Evolutionary conservation across 2,113 vertebrate species (phyloP).

Genomic region (Nestor notabilis): DNA sequence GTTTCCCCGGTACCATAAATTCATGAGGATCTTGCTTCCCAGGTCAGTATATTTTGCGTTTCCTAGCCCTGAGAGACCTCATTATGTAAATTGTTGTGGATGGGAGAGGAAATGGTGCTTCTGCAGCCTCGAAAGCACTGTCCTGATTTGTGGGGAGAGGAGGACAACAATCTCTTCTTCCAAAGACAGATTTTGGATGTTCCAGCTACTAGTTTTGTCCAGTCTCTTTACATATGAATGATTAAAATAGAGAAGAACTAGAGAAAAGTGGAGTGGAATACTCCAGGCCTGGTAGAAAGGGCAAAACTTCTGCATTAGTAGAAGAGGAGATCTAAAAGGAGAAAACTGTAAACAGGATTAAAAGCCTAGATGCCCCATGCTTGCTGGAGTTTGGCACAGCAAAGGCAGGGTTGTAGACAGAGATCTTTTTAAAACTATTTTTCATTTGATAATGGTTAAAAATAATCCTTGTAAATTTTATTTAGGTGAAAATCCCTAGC

Average conservation of each 20-base stretch:
- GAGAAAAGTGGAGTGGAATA: not conserved
- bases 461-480: conserved; percentile 1
- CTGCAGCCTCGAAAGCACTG: not conserved
- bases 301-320: not conserved
- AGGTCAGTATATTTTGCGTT: not conserved
- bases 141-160: not conserved
- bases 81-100: not conserved
- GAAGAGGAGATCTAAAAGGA: not conserved
- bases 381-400: not conserved
- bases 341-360: not conserved
- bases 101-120: not conserved
- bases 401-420: not conserved
- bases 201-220: not conserved
- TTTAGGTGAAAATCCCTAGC: not conserved
- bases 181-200: not conserved
- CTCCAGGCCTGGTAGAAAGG: not conserved
- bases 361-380: not conserved
- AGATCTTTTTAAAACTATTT: not conserved
- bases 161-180: not conserved
- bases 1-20: not conserved
- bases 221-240: not conserved
- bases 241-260: not conserved
- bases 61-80: not conserved
- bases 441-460: not conserved
- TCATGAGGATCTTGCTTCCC: not conserved